Conservation (phyloP, 2,113 vertebrate genomes). For the Nannobrachium achirus region DNA sequence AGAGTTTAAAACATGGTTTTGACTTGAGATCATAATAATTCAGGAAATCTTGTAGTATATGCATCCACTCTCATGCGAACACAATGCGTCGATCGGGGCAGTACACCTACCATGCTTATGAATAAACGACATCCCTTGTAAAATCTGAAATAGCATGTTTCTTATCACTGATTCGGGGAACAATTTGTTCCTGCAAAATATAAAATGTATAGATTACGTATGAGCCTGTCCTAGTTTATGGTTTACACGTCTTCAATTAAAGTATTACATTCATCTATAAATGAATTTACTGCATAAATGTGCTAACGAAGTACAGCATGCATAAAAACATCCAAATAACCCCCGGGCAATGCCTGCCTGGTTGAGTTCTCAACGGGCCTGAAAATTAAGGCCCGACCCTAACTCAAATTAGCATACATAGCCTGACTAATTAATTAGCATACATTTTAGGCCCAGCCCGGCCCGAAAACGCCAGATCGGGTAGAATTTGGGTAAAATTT, state of each 20-base stretch:
- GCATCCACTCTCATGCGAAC: slow-evolving; percentile 33
- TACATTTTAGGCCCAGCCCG: too few relatives aligned
- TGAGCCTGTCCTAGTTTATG: slow-evolving; percentile 18
- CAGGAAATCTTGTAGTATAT: slow-evolving; percentile 58
- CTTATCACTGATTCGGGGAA: slow-evolving; percentile 97
- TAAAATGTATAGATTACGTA: slow-evolving; percentile 64
- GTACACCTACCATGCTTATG: slow-evolving; percentile 95
- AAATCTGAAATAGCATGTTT: slow-evolving; percentile 99
- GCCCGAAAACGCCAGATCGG: too few relatives aligned
- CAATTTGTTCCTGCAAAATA: slow-evolving; percentile 91
- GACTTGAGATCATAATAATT: too few relatives aligned
- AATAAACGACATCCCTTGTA: slow-evolving; percentile 97
- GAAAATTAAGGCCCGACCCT: too few relatives aligned
- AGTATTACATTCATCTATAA: background rate
- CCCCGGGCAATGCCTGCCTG: too few relatives aligned
- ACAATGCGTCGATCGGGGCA: slow-evolving; percentile 13
- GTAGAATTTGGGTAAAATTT: too few relatives aligned
- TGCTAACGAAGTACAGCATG: background rate
- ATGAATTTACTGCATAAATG: background rate
- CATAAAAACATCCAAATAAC: background rate
- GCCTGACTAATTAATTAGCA: too few relatives aligned
- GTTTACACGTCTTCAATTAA: slow-evolving; percentile 1
- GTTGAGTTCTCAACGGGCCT: too few relatives aligned
- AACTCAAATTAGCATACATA: too few relatives aligned
- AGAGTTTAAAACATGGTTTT: too few relatives aligned